Base-by-base conservation (phyloP, 1,140 invertebrate genomes). In the Nasonia giraulti region DNA sequence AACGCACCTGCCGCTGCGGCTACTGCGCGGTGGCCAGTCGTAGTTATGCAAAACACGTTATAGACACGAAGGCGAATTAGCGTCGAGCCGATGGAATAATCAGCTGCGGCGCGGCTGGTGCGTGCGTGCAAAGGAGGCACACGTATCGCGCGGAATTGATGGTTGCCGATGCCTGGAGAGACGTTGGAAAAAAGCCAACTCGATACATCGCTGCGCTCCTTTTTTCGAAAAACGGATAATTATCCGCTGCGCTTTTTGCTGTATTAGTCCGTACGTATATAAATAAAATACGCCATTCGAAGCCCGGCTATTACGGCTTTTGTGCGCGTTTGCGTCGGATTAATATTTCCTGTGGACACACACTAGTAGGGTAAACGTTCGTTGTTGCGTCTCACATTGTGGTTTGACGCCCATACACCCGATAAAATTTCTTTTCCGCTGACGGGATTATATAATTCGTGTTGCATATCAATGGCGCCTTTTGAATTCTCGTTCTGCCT, bases 21-120 rank as follows among this genome's bases (percentile, higher is more conserved):
- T 27, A 20, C 20, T 62, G 55, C 20, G 14, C 1, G 17, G 55
- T 10, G 23, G 31, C 12, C 27, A 55, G 27, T 75, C 74, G 31
- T 82, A 74, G 17, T 66, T 76, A 76, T 75, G 73, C 81, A 68
- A 83, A 83, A 76, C 47, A 68, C 55, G 81, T 68, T 83, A 27
- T 68, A 68, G 73, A 68, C 81, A 83, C 81, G 74, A 83, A 82
- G 74, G 47, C 37, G 33, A 66, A 82, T 74, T 82, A 82, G 4
- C 1, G 40, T 69, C n/a, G 23, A 23, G 40, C 7, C 23, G 55
- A 62, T 62, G 55, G 55, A 62, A 62, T 62, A 62, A 62, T 62
- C 20, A 20, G 17, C 17, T n/a, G 55, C n/a, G 11, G 20, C 27
- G 20, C 23, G 5, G 68, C 68, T 62, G 8, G 11, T 44, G 40